Evolutionary conservation across 2,113 vertebrate genomes (phyloP).

Genomic region (Syngnathus scovelli): DNA sequence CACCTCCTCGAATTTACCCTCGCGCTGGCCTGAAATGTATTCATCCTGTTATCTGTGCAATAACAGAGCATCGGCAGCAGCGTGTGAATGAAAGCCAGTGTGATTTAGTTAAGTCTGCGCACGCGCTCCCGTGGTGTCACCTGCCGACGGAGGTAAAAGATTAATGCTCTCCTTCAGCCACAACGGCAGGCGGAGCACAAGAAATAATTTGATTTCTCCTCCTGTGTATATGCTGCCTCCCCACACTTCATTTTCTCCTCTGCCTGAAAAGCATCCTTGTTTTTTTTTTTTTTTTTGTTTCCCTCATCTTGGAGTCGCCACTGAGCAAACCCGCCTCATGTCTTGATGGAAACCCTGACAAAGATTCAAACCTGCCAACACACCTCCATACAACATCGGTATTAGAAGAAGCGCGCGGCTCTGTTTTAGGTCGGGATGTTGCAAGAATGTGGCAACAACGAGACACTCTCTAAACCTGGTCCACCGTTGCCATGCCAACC

Average conservation of each 20-base stretch:
- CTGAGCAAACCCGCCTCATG: conserved; percentile 18
- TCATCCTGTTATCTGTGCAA: conserved; percentile 18
- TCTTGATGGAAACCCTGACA: neutral
- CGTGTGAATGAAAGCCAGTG: conserved; percentile 28
- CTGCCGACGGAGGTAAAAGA: conserved; percentile 54
- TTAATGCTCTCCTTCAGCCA: conserved; percentile 62
- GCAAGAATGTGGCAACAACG: conserved; percentile 66
- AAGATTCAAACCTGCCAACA: conserved; percentile 18
- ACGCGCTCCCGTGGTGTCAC: conserved; percentile 41
- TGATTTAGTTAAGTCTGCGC: conserved; percentile 32
- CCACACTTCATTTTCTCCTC: conserved; percentile 52
- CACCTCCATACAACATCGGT: conserved; percentile 37
- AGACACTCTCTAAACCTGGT: conserved; percentile 60
- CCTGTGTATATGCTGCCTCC: conserved; percentile 44
- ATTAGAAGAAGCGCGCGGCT: conserved; percentile 31
- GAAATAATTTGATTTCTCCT: conserved; percentile 68
- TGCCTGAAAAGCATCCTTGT: conserved; percentile 33
- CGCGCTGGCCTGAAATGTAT: neutral
- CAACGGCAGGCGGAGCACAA: conserved; percentile 60
- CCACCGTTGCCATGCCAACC: conserved; percentile 69
- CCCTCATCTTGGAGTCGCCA: neutral
- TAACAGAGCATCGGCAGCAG: conserved; percentile 17
- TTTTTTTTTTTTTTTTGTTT: conserved; percentile 42
- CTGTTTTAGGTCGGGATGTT: conserved; percentile 60
- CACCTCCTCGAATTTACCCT: neutral